Evolutionary conservation across 2,888 invertebrate species (phyloP).

Genomic region (Clusia tigrina): DNA sequence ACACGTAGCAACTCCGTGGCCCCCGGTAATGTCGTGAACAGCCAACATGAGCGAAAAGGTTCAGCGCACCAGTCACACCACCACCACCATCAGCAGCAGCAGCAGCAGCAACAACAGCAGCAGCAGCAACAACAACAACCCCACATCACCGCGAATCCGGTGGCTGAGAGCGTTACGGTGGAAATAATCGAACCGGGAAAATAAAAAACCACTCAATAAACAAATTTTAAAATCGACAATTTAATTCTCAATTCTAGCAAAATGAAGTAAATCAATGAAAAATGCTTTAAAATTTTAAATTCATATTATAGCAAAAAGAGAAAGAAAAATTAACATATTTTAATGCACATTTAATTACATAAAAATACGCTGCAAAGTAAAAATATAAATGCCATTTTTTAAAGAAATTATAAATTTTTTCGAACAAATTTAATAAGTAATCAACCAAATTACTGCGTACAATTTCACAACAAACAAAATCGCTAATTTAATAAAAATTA

Average conservation of each 20-base stretch:
- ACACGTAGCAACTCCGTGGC: slow-evolving; percentile 68
- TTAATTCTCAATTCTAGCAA: slow-evolving; percentile 13
- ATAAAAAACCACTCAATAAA: too few species aligned
- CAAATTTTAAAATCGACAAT: too few species aligned
- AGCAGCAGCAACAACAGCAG: slow-evolving; percentile 41
- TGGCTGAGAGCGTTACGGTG: slow-evolving; percentile 75
- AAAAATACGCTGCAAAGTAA: slow-evolving; percentile 2
- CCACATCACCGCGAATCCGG: slow-evolving; percentile 64
- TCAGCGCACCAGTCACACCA: slow-evolving; percentile 48
- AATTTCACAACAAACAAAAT: slow-evolving; percentile 27
- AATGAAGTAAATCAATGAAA: not conserved
- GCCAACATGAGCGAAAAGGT: slow-evolving; percentile 51
- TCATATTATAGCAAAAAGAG: slow-evolving; percentile 5
- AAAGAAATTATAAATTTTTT: too few species aligned
- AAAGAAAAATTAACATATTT: slow-evolving; percentile 12
- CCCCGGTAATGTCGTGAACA: slow-evolving; percentile 49
- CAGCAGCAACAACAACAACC: slow-evolving; percentile 55
- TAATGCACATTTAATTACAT: not conserved
- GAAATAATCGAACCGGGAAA: slow-evolving; percentile 77
- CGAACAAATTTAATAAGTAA: slow-evolving; percentile 28
- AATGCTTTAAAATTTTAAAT: slow-evolving; percentile 10
- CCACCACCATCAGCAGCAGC: slow-evolving; percentile 44
- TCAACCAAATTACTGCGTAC: slow-evolving; percentile 44
- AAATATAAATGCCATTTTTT: slow-evolving; percentile 9
- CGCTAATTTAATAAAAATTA: slow-evolving; percentile 20